Percentiles rank a stretch among this genome's conserved stretches.
phyloP scores from a whole-genome alignment of 2,888 invertebrate genomes.

The Chaitophorus viminalis region DNA sequence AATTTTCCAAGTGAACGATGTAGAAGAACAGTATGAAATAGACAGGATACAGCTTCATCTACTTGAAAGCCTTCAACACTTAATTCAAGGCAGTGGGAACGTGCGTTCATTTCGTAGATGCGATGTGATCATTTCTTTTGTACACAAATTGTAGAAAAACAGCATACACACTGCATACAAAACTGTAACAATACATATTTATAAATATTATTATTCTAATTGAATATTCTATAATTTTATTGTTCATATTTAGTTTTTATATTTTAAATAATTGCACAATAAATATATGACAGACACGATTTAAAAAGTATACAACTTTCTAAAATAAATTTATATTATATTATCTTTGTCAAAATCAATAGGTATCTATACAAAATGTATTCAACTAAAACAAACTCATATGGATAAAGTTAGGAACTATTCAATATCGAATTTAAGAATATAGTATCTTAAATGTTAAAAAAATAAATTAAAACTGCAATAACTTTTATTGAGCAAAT shows the following conservation, averaged over 20 bases:
- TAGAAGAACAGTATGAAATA: slow-evolving; percentile 92
- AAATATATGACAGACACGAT: not conserved
- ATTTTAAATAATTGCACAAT: not conserved
- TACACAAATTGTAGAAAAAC: slow-evolving; percentile 46
- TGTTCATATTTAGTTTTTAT: not conserved
- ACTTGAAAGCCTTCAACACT: slow-evolving; percentile 91
- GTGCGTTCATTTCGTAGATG: slow-evolving; percentile 67
- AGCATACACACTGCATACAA: slow-evolving; percentile 50
- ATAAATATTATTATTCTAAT: slow-evolving; percentile 41
- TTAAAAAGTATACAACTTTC: not conserved
- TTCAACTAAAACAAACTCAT: not conserved
- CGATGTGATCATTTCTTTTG: slow-evolving; percentile 59
- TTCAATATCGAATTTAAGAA: not conserved
- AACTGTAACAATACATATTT: slow-evolving; percentile 57
- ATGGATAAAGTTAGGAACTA: not conserved
- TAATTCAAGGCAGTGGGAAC: slow-evolving; percentile 68
- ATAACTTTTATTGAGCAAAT: not conserved
- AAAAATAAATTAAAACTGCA: not conserved
- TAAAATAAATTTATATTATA: not conserved
- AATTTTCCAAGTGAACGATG: slow-evolving; percentile 93
- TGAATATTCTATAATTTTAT: not conserved
- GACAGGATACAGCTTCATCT: slow-evolving; percentile 89
- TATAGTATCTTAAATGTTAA: not conserved
- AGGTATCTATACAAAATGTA: not conserved
- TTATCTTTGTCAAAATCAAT: not conserved